Evolutionary conservation across 2,797 vertebrate species (phyloP).

Genomic region (Brachyalestes nurse): DNA sequence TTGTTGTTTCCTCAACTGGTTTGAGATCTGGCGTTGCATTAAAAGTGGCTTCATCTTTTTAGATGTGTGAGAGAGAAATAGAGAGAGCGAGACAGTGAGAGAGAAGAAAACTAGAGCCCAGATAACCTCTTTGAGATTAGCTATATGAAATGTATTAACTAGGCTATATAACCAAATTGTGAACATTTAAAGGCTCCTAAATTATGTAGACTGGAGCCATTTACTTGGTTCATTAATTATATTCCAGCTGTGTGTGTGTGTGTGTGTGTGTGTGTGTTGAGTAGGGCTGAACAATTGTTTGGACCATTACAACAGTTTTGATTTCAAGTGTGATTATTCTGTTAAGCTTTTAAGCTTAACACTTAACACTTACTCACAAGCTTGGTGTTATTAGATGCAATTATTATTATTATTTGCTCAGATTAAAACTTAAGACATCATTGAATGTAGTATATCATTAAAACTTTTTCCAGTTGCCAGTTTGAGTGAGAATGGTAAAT

Average conservation of each 20-base stretch:
- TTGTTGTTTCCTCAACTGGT: constrained; percentile 70
- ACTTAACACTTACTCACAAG: no score
- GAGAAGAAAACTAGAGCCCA: constrained; percentile 16
- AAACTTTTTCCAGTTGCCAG: no score
- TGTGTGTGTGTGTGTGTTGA: neutral
- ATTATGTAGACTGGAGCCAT: neutral
- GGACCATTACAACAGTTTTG: no score
- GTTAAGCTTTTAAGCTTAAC: no score
- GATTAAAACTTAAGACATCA: no score
- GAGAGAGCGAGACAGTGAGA: neutral
- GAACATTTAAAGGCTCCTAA: neutral
- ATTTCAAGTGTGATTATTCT: no score
- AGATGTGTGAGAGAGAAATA: constrained; percentile 32
- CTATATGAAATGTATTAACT: constrained; percentile 1
- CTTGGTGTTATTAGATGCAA: no score
- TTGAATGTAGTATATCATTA: no score
- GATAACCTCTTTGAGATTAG: neutral
- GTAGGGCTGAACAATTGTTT: neutral
- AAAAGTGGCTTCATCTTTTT: constrained; percentile 57
- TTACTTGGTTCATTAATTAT: neutral
- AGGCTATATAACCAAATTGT: neutral
- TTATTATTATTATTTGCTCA: no score
- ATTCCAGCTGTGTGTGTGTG: neutral
- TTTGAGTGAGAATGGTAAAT: no score
- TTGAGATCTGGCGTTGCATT: constrained; percentile 48